Evolutionary conservation across 2,113 vertebrate species (phyloP).

Genomic region (Oreocharis arfaki): DNA sequence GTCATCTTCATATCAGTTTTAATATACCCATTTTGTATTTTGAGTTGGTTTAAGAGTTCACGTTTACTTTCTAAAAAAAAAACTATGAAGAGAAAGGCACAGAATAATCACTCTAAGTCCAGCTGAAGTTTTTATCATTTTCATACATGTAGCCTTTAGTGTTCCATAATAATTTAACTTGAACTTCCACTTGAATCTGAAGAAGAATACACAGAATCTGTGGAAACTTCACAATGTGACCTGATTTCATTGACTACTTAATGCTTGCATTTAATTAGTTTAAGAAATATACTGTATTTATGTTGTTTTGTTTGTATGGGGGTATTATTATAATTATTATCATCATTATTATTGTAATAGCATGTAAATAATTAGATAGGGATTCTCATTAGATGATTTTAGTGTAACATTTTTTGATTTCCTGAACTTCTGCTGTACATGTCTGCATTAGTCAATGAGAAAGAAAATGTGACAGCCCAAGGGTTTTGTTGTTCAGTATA

Average conservation of each 20-base stretch:
- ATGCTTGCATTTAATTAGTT: not conserved
- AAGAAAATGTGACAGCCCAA: not conserved
- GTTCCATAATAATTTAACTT: not conserved
- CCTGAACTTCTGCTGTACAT: not conserved
- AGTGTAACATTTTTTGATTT: not conserved
- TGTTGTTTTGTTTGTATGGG: not conserved
- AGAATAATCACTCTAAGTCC: not conserved
- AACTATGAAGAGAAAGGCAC: not conserved
- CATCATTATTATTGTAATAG: not conserved
- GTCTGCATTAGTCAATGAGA: not conserved
- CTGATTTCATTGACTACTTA: not conserved
- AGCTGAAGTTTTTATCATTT: not conserved
- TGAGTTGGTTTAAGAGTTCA: not conserved
- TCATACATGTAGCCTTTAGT: not conserved
- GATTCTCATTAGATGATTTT: not conserved
- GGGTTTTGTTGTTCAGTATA: not conserved
- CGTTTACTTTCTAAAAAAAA: not conserved
- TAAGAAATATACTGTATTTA: not conserved
- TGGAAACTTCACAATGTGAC: not conserved
- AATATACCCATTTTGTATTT: not conserved
- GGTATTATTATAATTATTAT: not conserved
- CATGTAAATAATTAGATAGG: not conserved
- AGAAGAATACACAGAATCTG: not conserved
- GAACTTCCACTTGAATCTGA: not conserved
- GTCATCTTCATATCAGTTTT: not conserved